phyloP scores from a whole-genome alignment of 2,113 vertebrate genomes.

The Choloepus hoffmanni region DNA sequence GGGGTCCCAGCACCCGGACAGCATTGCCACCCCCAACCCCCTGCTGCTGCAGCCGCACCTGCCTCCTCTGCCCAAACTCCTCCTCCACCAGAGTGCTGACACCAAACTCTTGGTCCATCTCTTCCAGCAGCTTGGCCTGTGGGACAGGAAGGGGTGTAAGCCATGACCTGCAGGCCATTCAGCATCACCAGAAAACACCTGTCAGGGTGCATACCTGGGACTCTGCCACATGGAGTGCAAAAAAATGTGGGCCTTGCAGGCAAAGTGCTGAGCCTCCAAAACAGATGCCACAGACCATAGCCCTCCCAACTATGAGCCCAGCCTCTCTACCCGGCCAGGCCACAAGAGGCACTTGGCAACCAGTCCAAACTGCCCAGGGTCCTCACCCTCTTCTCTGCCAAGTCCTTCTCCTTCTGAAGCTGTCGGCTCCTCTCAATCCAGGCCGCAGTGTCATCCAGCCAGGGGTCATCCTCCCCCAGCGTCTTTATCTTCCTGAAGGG shows the following conservation, averaged over 20 bases:
- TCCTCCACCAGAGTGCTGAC: conserved; percentile 94
- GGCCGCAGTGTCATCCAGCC: conserved; percentile 92
- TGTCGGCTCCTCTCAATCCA: conserved; percentile 94
- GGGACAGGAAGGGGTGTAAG: background rate
- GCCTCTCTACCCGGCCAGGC: background rate
- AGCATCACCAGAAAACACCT: background rate
- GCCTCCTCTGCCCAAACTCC: conserved; percentile 91
- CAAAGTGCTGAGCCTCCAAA: background rate
- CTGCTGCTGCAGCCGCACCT: conserved; percentile 73
- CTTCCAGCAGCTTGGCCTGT: conserved; percentile 93
- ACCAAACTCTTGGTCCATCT: conserved; percentile 97
- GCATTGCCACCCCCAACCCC: accelerated
- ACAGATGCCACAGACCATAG: accelerated
- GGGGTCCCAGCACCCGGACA: background rate
- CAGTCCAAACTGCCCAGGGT: background rate
- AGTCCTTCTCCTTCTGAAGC: conserved; percentile 93
- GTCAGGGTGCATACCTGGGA: accelerated
- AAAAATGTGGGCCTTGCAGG: background rate
- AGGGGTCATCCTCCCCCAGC: conserved; percentile 92
- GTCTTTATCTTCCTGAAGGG: conserved; percentile 91
- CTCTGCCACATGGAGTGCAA: background rate
- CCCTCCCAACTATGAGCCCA: background rate
- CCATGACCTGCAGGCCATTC: background rate
- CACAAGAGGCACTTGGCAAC: background rate
- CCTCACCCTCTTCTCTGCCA: conserved; percentile 94